Base-by-base conservation (phyloP, 2,797 vertebrate species). In the Momotus momota region DNA sequence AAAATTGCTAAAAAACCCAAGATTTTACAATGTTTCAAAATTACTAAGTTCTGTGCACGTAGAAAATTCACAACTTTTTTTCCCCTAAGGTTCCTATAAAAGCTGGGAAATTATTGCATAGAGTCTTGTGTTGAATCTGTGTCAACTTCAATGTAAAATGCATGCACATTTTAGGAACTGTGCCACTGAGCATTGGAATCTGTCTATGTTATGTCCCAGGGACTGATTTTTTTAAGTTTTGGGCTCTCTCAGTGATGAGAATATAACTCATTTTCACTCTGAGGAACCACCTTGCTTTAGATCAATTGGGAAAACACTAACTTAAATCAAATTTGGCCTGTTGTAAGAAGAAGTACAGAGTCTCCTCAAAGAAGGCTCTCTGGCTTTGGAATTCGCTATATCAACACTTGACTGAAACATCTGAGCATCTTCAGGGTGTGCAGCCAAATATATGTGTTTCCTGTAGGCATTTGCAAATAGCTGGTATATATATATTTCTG, bases 321-420 rank as follows among this genome's bases (percentile, higher is more conserved):
- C 11, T 26, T 77, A 14, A 20, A 8, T 0, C 0, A 31, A 73
- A 84, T 8, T 20, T 38, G 7, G 3, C 10, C 15, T 65, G 1
- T 5, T 67, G 9, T 12, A 41, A 86, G 72, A 72, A 41, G 3
- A 71, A 81, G 3, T 23, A 51, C 18, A 43, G 29, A 12, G 5
- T 19, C 5, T 46, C 15, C 18, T 75, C 12, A 33, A 41, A 67
- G 19, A 58, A 43, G 2, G 4, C 7, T 81, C 4, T 79, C 22
- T 33, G 27, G 5, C 43, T 73, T 61, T 69, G 18, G 14, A 84
- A 62, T 80, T 38, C 82, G 6, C 31, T 61, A 3, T 49, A 41
- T 33, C 12, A 79, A 27, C 23, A 12, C 9, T 49, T 65, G 38
- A 52, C 12, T 57, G 38, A 75, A 79, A 65, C 15, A 55, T 15